A percentile compares a stretch with the other conserved stretches of the same genome.
Evolutionary conservation across 2,797 vertebrate genomes (phyloP).

Genomic region (Masticophis lateralis): DNA sequence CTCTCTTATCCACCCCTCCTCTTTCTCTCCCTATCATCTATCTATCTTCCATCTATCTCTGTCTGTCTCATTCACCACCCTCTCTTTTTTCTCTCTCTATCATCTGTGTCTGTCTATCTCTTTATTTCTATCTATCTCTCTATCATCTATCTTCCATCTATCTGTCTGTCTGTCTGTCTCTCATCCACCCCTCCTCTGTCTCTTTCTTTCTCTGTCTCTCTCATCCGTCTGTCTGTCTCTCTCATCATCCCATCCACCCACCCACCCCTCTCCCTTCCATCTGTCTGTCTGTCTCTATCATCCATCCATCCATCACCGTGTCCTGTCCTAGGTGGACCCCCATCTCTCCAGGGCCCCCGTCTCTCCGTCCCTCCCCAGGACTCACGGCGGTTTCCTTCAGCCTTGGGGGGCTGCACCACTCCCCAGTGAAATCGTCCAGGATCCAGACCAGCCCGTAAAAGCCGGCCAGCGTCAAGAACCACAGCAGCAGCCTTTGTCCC

Average conservation of each 20-base stretch:
- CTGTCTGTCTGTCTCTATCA: background rate
- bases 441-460: background rate
- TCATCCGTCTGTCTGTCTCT: no score
- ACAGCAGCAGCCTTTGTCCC: background rate
- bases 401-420: accelerated
- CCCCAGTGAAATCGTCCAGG: background rate
- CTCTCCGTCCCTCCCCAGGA: background rate
- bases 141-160: background rate
- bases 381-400: background rate
- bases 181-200: no score
- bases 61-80: no score
- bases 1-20: no score
- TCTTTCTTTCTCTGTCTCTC: background rate
- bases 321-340: background rate
- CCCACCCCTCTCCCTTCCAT: no score
- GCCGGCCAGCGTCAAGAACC: background rate
- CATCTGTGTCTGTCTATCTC: no score
- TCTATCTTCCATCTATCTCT: no score
- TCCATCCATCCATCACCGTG: background rate
- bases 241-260: no score
- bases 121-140: no score
- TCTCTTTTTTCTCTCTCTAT: no score
- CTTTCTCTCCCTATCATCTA: no score
- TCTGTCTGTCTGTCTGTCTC: background rate
- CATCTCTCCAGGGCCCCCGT: accelerated